These are phyloP conservation scores for Cheilosia variabilis DNA, from an alignment of 2,888 invertebrate species.

Conservation along the genomic window DNA sequence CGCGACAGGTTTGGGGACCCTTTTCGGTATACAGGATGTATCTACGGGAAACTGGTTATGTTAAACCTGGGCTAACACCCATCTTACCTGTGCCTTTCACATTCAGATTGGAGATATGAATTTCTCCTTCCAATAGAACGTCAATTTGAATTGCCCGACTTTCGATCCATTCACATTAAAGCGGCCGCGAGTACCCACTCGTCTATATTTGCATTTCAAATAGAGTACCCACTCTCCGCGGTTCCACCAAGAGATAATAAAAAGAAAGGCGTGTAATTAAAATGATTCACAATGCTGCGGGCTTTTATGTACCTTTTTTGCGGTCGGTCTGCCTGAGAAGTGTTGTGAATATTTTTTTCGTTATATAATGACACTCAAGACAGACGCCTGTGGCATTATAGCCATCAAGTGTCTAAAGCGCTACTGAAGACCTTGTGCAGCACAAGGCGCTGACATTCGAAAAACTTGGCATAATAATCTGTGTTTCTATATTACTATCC, in stretches of 20 bases:
- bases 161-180: slow-evolving; percentile 24
- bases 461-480: slow-evolving; percentile 1
- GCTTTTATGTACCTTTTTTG: neutral
- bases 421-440: slow-evolving; percentile 38
- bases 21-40: slow-evolving; percentile 12
- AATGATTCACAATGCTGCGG: neutral
- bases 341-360: no score
- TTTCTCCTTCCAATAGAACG: slow-evolving; percentile 29
- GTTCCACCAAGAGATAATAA: neutral
- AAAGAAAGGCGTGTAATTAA: slow-evolving; percentile 25
- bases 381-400: neutral
- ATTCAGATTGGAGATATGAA: slow-evolving; percentile 10
- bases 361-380: no score
- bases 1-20: neutral
- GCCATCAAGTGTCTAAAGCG: slow-evolving; percentile 13
- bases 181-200: neutral
- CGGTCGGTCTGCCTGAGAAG: no score
- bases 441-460: neutral
- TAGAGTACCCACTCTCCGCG: neutral
- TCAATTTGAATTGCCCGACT: neutral
- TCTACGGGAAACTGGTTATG: slow-evolving; percentile 15
- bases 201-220: slow-evolving; percentile 15
- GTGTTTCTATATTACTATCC: neutral
- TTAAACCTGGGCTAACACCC: neutral
- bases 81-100: neutral